Conservation (phyloP, 2,113 vertebrate species). For the Accipiter cooperii region DNA sequence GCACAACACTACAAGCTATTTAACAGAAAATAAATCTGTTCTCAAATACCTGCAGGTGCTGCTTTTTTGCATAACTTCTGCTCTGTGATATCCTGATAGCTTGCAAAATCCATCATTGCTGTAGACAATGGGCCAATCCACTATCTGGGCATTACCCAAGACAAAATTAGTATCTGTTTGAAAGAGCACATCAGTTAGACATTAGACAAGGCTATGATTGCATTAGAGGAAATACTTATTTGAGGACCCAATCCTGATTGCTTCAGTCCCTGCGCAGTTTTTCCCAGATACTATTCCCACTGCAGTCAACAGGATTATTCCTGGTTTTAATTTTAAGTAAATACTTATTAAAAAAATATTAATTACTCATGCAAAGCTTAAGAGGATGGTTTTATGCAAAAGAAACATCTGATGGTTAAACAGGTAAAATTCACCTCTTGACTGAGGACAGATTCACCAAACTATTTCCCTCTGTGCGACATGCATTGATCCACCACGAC, state of each 20-base stretch:
- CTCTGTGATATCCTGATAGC: constrained; percentile 91
- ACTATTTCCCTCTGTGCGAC: background rate
- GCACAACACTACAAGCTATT: constrained; percentile 21
- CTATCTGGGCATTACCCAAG: constrained; percentile 96
- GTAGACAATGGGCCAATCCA: constrained; percentile 98
- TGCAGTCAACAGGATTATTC: background rate
- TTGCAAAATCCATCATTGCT: constrained; percentile 99
- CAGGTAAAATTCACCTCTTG: background rate
- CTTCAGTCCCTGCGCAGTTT: background rate
- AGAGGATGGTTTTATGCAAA: background rate
- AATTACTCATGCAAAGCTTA: background rate
- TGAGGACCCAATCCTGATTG: background rate
- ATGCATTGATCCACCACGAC: background rate
- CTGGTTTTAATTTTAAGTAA: background rate
- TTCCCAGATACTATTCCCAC: background rate
- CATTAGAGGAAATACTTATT: background rate
- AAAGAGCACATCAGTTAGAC: constrained; percentile 53
- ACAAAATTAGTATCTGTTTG: constrained; percentile 94
- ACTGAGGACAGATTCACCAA: background rate
- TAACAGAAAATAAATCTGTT: constrained; percentile 49
- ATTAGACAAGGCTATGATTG: background rate
- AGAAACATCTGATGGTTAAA: background rate
- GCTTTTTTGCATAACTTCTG: constrained; percentile 98
- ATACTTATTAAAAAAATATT: background rate
- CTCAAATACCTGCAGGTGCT: constrained; percentile 92